Conservation (phyloP, 2,113 vertebrate genomes). For the Muntiacus reevesi region DNA sequence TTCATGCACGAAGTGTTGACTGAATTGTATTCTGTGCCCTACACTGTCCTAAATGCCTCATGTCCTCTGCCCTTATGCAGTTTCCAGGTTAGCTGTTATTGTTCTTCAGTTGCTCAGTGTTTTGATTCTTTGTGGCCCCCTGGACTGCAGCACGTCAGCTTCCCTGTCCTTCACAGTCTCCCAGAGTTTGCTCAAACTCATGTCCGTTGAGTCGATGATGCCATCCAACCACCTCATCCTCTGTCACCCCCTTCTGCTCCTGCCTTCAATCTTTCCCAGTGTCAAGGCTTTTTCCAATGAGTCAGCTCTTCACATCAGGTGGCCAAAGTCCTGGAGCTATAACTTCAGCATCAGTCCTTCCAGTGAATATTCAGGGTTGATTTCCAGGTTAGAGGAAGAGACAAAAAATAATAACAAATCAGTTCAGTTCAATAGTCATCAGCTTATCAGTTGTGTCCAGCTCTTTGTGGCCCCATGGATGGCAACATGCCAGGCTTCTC, state of each 20-base stretch:
- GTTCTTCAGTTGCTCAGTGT: neutral
- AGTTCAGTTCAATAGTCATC: neutral
- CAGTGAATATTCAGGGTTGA: neutral
- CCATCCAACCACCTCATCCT: no score
- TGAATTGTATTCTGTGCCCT: neutral
- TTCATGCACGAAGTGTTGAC: neutral
- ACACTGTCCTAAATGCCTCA: neutral
- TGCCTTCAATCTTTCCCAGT: neutral
- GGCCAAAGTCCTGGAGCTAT: neutral
- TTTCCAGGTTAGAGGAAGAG: neutral
- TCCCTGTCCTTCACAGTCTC: no score
- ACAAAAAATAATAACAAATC: neutral
- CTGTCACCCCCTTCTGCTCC: no score
- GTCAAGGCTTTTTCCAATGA: neutral
- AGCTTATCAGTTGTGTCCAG: neutral
- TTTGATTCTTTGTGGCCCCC: neutral
- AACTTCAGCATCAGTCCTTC: neutral
- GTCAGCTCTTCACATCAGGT: neutral
- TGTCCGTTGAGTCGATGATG: no score
- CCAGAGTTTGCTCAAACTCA: no score
- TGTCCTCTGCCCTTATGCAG: neutral
- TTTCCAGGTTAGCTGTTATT: neutral
- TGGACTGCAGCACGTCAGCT: neutral
- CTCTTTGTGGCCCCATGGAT: neutral
- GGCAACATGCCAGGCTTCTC: neutral